phyloP scores from a whole-genome alignment of 2,888 invertebrate genomes.

The Sphinx pinastri region DNA sequence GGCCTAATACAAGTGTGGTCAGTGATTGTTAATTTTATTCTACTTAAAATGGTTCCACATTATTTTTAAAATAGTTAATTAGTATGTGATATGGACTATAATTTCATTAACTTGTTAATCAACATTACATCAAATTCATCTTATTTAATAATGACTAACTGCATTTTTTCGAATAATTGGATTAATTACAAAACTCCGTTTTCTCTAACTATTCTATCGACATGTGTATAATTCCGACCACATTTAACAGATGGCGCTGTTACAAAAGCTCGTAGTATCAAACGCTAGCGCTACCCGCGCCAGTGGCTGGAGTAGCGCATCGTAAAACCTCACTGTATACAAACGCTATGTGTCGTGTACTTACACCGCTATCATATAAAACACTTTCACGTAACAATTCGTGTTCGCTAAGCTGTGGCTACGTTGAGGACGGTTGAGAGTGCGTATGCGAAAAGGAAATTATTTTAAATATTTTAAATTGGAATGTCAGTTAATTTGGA shows the following conservation, averaged over 20 bases:
- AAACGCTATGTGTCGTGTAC: conserved; percentile 76
- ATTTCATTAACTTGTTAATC: too few species aligned
- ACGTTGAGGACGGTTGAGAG: conserved; percentile 7
- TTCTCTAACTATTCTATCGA: background rate
- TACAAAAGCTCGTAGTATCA: conserved; percentile 25
- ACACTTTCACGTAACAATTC: conserved; percentile 75
- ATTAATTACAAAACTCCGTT: background rate
- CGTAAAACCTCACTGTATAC: conserved; percentile 68
- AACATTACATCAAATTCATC: too few species aligned
- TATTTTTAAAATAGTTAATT: too few species aligned
- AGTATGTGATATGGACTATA: too few species aligned
- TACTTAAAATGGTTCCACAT: too few species aligned
- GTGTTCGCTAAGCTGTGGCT: conserved; percentile 12
- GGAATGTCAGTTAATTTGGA: background rate
- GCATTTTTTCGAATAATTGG: too few species aligned
- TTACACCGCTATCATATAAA: conserved; percentile 70
- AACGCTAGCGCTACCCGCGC: conserved; percentile 35
- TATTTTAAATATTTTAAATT: conserved; percentile 3
- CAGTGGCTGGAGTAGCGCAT: conserved; percentile 31
- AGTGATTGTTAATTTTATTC: too few species aligned
- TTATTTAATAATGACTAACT: too few species aligned
- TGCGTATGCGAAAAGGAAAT: background rate
- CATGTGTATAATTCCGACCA: background rate
- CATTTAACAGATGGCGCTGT: conserved; percentile 7
- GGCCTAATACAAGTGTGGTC: too few species aligned